Conservation (phyloP, 2,888 invertebrate genomes). For the Cantharis flavilabris region DNA sequence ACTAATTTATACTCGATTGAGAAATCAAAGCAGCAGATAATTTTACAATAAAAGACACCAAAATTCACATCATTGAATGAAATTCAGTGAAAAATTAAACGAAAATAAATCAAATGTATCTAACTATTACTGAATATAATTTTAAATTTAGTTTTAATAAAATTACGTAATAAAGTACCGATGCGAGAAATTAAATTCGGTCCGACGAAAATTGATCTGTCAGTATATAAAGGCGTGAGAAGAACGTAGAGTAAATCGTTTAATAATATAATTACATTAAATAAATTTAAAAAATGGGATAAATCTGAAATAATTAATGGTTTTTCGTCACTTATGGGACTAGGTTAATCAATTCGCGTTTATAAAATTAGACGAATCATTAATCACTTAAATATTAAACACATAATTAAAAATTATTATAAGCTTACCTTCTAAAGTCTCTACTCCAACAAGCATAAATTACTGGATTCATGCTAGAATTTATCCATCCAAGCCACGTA, state of each 20-base stretch:
- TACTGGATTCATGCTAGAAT: slow-evolving; percentile 95
- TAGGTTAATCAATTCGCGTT: background rate
- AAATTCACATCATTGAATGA: background rate
- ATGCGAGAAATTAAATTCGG: slow-evolving; percentile 20
- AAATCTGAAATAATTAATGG: background rate
- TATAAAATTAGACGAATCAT: background rate
- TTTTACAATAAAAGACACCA: background rate
- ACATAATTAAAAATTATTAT: background rate
- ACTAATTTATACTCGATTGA: background rate
- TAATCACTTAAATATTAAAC: background rate
- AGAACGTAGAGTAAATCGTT: background rate
- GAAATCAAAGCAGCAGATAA: background rate
- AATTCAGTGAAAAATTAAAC: background rate
- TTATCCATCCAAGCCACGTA: slow-evolving; percentile 95
- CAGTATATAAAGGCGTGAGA: slow-evolving; percentile 3
- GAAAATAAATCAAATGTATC: background rate
- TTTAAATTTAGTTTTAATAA: slow-evolving; percentile 16
- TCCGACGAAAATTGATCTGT: slow-evolving; percentile 20
- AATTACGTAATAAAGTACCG: slow-evolving; percentile 16
- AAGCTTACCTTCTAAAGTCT: slow-evolving; percentile 86
- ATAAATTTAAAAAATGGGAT: background rate
- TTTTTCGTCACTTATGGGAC: background rate
- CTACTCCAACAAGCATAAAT: slow-evolving; percentile 99
- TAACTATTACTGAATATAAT: slow-evolving; percentile 3
- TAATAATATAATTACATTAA: background rate